phyloP scores from a whole-genome alignment of 2,888 invertebrate species.

The Heliothis peltigera region DNA sequence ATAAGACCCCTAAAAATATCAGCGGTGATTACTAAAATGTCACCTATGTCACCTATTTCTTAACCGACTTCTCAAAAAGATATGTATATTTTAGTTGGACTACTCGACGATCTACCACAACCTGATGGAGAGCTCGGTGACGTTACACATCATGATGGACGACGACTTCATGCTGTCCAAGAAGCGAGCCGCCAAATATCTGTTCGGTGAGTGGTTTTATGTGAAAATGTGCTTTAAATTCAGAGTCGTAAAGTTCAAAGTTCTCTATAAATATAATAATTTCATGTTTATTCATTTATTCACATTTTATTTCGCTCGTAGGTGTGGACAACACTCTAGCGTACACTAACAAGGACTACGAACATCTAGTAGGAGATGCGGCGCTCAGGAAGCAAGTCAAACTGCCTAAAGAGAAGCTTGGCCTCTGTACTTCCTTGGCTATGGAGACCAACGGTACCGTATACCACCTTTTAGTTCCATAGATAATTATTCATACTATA shows the following conservation, averaged over 20 bases:
- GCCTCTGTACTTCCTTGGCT: slow-evolving; percentile 94
- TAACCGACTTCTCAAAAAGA: too few species aligned
- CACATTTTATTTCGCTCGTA: slow-evolving; percentile 62
- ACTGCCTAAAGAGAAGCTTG: slow-evolving; percentile 93
- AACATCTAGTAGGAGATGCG: slow-evolving; percentile 92
- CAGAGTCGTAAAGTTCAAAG: too few species aligned
- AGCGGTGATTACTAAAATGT: too few species aligned
- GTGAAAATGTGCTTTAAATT: too few species aligned
- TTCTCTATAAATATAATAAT: too few species aligned
- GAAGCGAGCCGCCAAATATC: slow-evolving; percentile 92
- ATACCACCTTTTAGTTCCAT: background rate
- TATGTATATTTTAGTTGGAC: slow-evolving; percentile 90
- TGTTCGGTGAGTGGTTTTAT: slow-evolving; percentile 91
- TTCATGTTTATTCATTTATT: too few species aligned
- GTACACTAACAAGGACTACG: slow-evolving; percentile 94
- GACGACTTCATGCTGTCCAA: slow-evolving; percentile 94
- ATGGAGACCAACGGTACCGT: slow-evolving; percentile 94
- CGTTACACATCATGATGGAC: slow-evolving; percentile 95
- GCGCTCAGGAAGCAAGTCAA: slow-evolving; percentile 93
- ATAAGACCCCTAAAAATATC: too few species aligned
- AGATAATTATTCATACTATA: too few species aligned
- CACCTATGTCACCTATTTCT: too few species aligned
- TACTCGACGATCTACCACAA: slow-evolving; percentile 95
- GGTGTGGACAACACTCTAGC: slow-evolving; percentile 94
- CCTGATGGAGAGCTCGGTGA: slow-evolving; percentile 94